Evolutionary conservation across 2,888 invertebrate species (phyloP), one percentile per base, ranked within the genome.

Genomic region (Pherbina coryleti): DNA sequence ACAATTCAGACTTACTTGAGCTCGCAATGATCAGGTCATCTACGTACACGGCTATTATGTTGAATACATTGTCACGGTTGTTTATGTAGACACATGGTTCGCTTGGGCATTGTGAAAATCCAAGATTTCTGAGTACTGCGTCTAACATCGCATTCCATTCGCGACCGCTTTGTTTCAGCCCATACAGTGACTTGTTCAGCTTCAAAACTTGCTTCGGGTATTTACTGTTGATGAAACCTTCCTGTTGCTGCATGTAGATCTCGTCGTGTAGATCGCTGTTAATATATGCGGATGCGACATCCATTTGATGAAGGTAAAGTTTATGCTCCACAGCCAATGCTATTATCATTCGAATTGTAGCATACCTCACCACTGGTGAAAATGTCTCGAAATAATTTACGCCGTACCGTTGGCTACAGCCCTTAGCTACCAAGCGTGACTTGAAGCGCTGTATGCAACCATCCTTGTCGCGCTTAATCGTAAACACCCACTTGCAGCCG

Each of bases 91-190:
- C 34, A 51, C 80, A 83, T 25, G 82, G 77, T 53, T 81, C 81
- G 66, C 76, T 82, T 0, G 28, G 2, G 53, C 81, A 80, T n/a
- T 78, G 77, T 19, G 9, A 51, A 82, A 31, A 82, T 0, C 80
- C 82, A 57, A 84, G 73, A 1, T 77, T 74, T 8, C 73, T 71
- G 0, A 84, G 22, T 25, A 79, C 78, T 4, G 14, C 22, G 19
- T 82, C 77, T 7, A 81, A 70, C 28, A 79, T 81, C 2, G 44
- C 28, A 60, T 83, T 83, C 82, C 83, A 84, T 37, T 83, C 80
- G 2, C 83, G 77, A 2, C 82, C 81, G n/a, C 79, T 77, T 55
- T 84, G 82, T 66, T 82, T 83, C 8, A 84, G 72, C 5, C 82
- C 82, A 64, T 83, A 83, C 3, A 83, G 28, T 14, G 79, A 72